These are phyloP conservation scores for Blomia tropicalis DNA, from an alignment of 2,888 invertebrate species.

Conservation along the genomic window DNA sequence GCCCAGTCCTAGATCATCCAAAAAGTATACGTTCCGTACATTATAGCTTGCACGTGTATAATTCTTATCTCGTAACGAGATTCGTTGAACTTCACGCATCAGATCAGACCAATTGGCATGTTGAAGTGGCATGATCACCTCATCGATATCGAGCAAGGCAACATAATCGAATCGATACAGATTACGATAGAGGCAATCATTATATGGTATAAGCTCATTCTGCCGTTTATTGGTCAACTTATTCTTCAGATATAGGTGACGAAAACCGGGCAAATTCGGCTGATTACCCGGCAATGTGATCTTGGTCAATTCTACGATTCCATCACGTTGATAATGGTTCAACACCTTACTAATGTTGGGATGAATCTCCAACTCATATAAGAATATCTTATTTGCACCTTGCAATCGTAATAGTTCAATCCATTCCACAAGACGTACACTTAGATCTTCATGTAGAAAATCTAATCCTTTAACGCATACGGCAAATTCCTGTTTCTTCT, in stretches of 20 bases:
- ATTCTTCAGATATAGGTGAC: constrained; percentile 37
- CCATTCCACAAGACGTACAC: constrained; percentile 80
- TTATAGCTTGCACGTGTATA: constrained; percentile 62
- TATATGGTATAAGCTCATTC: constrained; percentile 56
- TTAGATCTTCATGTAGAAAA: constrained; percentile 75
- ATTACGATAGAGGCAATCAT: constrained; percentile 59
- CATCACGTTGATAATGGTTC: constrained; percentile 42
- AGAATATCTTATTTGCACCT: constrained; percentile 77
- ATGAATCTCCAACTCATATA: constrained; percentile 69
- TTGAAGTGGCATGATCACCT: constrained; percentile 51
- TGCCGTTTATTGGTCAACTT: constrained; percentile 52
- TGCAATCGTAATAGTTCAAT: constrained; percentile 67
- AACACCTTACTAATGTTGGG: constrained; percentile 70
- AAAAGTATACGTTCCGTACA: constrained; percentile 76
- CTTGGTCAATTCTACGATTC: constrained; percentile 41
- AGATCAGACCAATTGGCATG: constrained; percentile 46
- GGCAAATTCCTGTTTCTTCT: constrained; percentile 57
- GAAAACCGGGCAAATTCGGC: constrained; percentile 37
- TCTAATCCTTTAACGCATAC: constrained; percentile 87
- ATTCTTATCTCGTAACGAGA: constrained; percentile 47
- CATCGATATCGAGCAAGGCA: constrained; percentile 55
- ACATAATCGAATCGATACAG: constrained; percentile 47
- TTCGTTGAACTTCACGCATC: constrained; percentile 40
- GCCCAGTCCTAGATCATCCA: constrained; percentile 62
- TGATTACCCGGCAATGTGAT: constrained; percentile 44